A percentile compares a stretch with the other conserved stretches of the same genome.
These are phyloP conservation scores for Odontocolon sp. DNA, from an alignment of 2,888 invertebrate genomes.

Conservation along the genomic window DNA sequence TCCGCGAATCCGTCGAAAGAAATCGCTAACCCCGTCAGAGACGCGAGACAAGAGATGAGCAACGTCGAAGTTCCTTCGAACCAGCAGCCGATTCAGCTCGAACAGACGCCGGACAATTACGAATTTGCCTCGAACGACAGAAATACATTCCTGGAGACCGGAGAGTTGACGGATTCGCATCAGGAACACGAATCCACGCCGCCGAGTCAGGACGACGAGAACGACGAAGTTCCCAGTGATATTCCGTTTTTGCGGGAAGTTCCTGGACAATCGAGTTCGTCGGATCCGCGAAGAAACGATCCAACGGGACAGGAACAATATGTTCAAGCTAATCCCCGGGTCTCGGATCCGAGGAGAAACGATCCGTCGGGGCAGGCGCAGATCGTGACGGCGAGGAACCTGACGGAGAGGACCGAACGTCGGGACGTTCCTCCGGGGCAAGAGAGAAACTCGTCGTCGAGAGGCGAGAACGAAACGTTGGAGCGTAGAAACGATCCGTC, in stretches of 20 bases:
- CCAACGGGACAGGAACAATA: constrained; percentile 78
- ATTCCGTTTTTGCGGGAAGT: constrained; percentile 79
- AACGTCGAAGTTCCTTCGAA: constrained; percentile 74
- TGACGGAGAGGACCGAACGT: constrained; percentile 71
- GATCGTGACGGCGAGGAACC: constrained; percentile 60
- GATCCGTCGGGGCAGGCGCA: constrained; percentile 78
- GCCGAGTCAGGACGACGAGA: constrained; percentile 78
- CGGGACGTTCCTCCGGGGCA: constrained; percentile 73
- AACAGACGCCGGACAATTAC: constrained; percentile 76
- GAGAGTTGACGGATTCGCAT: constrained; percentile 79
- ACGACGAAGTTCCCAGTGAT: constrained; percentile 79
- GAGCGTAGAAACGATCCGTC: constrained; percentile 78
- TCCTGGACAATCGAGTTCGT: constrained; percentile 78
- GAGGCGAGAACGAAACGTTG: constrained; percentile 64
- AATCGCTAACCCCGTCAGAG: constrained; percentile 57
- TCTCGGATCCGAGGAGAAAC: constrained; percentile 75
- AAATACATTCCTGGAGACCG: constrained; percentile 80
- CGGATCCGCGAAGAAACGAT: constrained; percentile 77
- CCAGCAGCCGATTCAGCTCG: constrained; percentile 26
- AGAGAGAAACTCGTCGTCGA: constrained; percentile 67
- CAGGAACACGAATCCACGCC: constrained; percentile 76
- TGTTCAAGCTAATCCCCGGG: constrained; percentile 64
- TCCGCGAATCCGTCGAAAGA: constrained; percentile 64
- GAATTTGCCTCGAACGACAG: constrained; percentile 79
- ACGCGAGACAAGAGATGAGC: constrained; percentile 71